Evolutionary conservation across 1,140 invertebrate genomes (phyloP).

Genomic region (Orussus abietinus): DNA sequence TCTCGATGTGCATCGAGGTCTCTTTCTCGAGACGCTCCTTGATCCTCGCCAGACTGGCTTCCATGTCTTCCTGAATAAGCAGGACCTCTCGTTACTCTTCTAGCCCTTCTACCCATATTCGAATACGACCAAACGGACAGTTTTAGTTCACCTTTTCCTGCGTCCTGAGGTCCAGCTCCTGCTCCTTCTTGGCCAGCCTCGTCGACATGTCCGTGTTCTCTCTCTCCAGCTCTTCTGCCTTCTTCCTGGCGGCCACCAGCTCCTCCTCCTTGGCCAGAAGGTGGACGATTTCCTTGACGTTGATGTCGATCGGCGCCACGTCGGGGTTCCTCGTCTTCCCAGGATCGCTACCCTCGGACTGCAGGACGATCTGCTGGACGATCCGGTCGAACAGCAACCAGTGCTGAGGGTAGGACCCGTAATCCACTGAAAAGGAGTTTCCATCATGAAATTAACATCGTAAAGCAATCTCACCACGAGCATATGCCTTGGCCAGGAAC

Average conservation of each 20-base stretch:
- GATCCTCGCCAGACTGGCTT: constrained; percentile 75
- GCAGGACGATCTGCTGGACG: constrained; percentile 93
- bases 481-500: too few species aligned
- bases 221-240: constrained; percentile 83
- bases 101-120: neutral
- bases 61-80: constrained; percentile 72
- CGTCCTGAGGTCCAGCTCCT: constrained; percentile 81
- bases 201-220: constrained; percentile 85
- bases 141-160: constrained; percentile 86
- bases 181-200: constrained; percentile 86
- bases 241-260: constrained; percentile 78
- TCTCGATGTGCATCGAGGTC: constrained; percentile 80
- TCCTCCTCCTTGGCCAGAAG: constrained; percentile 92
- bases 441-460: constrained; percentile 40
- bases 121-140: neutral
- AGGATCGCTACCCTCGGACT: constrained; percentile 64
- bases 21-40: constrained; percentile 90
- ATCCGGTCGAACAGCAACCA: constrained; percentile 94
- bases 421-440: constrained; percentile 62
- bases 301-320: constrained; percentile 79
- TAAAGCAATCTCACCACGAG: constrained; percentile 5
- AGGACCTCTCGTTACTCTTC: too few species aligned
- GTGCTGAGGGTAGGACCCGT: constrained; percentile 79
- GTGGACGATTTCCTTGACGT: constrained; percentile 87
- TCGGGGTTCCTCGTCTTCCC: constrained; percentile 71